Evolutionary conservation across 92 coral and sea anemone genomes (phyloP).

Genomic region (Diadumene lineata): DNA sequence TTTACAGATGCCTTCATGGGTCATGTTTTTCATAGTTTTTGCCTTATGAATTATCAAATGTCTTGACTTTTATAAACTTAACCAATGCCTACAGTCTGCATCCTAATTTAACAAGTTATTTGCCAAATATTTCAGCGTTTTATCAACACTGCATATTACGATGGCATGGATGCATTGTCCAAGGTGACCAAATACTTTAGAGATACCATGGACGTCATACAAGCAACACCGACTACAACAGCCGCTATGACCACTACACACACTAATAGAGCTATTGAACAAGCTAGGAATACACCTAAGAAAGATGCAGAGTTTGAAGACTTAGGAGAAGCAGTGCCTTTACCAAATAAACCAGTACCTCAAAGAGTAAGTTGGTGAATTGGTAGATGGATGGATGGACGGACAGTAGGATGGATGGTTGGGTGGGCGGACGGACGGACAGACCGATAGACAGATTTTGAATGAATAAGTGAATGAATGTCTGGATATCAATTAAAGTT

Average conservation of each 20-base stretch:
- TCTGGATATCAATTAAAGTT: too few species aligned
- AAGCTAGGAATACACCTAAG: conserved; percentile 16
- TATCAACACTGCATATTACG: conserved; percentile 86
- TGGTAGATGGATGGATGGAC: neutral
- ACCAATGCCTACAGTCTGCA: too few species aligned
- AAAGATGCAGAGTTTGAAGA: conserved; percentile 88
- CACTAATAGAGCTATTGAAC: conserved; percentile 8
- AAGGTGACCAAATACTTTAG: conserved; percentile 91
- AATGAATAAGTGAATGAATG: too few species aligned
- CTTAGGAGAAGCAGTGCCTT: conserved; percentile 49
- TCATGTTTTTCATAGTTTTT: too few species aligned
- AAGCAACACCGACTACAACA: conserved; percentile 55
- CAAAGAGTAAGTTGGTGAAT: conserved; percentile 26
- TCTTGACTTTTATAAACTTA: too few species aligned
- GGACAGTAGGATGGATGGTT: too few species aligned
- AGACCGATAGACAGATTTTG: too few species aligned
- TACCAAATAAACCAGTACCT: conserved; percentile 8
- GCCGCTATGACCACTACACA: conserved; percentile 17
- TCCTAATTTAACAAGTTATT: too few species aligned
- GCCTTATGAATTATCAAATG: too few species aligned
- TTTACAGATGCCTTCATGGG: too few species aligned
- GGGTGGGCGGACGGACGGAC: too few species aligned
- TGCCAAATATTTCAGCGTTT: conserved; percentile 74
- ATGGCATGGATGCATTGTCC: conserved; percentile 93
- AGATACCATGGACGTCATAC: conserved; percentile 75